phyloP scores from a whole-genome alignment of 2,888 invertebrate genomes.

The Acronicta psi region DNA sequence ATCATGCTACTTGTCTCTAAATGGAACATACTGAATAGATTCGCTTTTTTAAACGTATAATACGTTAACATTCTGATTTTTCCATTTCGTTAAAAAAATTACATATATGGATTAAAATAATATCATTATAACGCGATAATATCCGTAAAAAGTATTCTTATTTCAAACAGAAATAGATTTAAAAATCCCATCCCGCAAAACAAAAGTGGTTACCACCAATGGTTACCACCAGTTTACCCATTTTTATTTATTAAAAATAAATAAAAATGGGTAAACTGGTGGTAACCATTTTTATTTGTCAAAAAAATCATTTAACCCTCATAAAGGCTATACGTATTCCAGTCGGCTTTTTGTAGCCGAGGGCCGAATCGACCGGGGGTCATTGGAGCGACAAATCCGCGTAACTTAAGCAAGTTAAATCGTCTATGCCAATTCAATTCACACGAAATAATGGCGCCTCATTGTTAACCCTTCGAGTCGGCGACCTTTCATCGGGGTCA shows the following conservation, averaged over 20 bases:
- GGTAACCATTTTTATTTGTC: conserved; percentile 57
- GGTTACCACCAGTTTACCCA: too few species aligned
- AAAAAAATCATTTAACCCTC: conserved; percentile 63
- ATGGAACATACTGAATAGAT: conserved; percentile 2
- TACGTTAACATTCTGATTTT: conserved; percentile 1
- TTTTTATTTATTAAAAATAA: conserved; percentile 60
- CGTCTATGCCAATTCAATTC: conserved; percentile 74
- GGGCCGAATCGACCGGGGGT: conserved; percentile 58
- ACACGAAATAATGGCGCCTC: conserved; percentile 72
- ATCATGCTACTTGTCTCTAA: too few species aligned
- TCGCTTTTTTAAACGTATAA: conserved; percentile 6
- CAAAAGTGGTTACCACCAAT: conserved; percentile 49
- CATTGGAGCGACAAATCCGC: conserved; percentile 65
- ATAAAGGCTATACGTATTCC: conserved; percentile 61
- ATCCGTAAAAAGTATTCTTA: too few species aligned
- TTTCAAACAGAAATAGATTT: conserved; percentile 16
- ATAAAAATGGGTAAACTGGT: too few species aligned
- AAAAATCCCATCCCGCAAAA: conserved; percentile 20
- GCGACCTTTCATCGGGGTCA: conserved; percentile 56
- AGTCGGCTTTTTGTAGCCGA: conserved; percentile 62
- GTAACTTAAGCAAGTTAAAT: conserved; percentile 77
- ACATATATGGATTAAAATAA: too few species aligned
- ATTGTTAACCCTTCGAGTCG: conserved; percentile 69
- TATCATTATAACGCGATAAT: too few species aligned
- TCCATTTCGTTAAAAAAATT: conserved; percentile 9